A percentile compares a stretch with the other conserved stretches of the same genome.
Conservation (phyloP, 1,140 invertebrate genomes). For the Ditylenchus dipsaci region DNA sequence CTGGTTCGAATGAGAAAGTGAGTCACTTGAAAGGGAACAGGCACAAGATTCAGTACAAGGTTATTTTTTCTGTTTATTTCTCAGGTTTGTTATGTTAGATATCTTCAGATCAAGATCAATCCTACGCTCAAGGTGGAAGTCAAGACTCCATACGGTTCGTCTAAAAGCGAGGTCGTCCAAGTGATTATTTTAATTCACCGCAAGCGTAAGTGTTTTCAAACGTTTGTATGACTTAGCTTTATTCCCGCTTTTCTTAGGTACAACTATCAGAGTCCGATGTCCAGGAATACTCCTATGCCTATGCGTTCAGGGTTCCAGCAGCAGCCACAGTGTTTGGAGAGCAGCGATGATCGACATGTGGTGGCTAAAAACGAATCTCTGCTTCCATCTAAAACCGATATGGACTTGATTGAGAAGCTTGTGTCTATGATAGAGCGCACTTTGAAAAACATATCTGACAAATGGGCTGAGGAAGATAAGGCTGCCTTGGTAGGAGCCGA, state of each 20-base stretch:
- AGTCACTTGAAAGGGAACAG: slow-evolving; percentile 98
- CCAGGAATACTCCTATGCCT: slow-evolving; percentile 50
- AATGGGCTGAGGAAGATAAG: slow-evolving; percentile 52
- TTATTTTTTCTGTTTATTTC: not conserved
- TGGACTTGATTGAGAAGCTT: slow-evolving; percentile 82
- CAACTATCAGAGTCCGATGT: too few relatives aligned
- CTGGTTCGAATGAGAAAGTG: slow-evolving; percentile 97
- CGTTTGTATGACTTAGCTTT: too few relatives aligned
- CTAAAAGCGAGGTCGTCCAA: not conserved
- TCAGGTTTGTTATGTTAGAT: not conserved
- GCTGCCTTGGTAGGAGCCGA: too few relatives aligned
- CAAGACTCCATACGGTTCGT: slow-evolving; percentile 68
- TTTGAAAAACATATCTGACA: slow-evolving; percentile 87
- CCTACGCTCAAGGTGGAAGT: slow-evolving; percentile 90
- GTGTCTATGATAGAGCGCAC: slow-evolving; percentile 80
- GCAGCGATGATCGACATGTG: slow-evolving; percentile 88
- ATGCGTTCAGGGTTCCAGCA: slow-evolving; percentile 63
- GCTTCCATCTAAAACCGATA: slow-evolving; percentile 84
- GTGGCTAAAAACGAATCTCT: slow-evolving; percentile 84
- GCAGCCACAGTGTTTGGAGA: slow-evolving; percentile 73
- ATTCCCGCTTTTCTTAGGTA: too few relatives aligned
- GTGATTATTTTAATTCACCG: too few relatives aligned
- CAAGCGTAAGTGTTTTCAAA: too few relatives aligned
- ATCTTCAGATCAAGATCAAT: slow-evolving; percentile 68
- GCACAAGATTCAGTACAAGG: slow-evolving; percentile 84